A percentile compares a stretch with the other conserved stretches of the same genome.
These are phyloP conservation scores for Meloe dianella DNA, from an alignment of 2,888 invertebrate genomes.

Conservation along the genomic window DNA sequence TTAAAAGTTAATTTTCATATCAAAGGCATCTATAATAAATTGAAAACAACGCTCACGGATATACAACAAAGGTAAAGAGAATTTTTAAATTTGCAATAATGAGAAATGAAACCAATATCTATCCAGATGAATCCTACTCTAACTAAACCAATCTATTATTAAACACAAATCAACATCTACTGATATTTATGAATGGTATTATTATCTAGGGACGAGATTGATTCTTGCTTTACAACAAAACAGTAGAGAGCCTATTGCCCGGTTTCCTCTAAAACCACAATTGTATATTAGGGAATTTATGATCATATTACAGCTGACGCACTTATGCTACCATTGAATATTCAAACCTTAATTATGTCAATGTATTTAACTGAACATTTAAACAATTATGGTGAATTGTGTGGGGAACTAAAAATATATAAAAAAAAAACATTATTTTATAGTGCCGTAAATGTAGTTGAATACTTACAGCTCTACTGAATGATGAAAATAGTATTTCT, in stretches of 20 bases:
- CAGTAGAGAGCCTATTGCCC: not conserved
- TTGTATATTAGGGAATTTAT: not conserved
- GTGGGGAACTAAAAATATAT: not conserved
- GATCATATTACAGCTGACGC: not conserved
- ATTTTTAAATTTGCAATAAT: too few species aligned
- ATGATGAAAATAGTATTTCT: not conserved
- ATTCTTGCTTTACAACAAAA: constrained; percentile 17
- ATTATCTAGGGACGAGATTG: constrained; percentile 24
- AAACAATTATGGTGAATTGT: not conserved
- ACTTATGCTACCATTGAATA: not conserved
- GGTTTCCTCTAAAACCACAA: not conserved
- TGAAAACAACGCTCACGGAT: too few species aligned
- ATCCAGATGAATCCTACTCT: too few species aligned
- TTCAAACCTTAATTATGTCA: not conserved
- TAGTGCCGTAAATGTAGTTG: not conserved
- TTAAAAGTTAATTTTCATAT: too few species aligned
- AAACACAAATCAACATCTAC: not conserved
- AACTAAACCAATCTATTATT: constrained; percentile 5
- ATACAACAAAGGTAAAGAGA: too few species aligned
- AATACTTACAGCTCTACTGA: not conserved
- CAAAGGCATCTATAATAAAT: too few species aligned
- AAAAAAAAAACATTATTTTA: not conserved
- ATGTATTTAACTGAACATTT: not conserved
- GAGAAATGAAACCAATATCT: too few species aligned
- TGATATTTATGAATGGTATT: constrained; percentile 29